Evolutionary conservation across 1,140 invertebrate species (phyloP).

Genomic region (Hycleus cichorii): DNA sequence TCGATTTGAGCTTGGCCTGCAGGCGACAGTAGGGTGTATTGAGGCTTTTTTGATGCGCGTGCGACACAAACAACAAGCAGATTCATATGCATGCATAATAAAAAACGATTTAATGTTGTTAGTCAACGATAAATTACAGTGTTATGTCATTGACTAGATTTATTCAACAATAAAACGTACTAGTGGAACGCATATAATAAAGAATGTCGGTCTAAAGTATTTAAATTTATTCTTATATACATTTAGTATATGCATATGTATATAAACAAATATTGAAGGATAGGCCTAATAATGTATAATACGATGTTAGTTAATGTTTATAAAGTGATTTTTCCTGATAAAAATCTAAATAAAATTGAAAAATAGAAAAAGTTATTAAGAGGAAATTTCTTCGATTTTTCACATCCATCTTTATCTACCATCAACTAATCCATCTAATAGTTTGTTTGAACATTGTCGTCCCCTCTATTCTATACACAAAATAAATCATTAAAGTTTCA

Average conservation of each 20-base stretch:
- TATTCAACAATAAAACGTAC: slow-evolving; percentile 14
- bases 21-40: too few species aligned
- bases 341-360: too few species aligned
- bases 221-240: slow-evolving; percentile 16
- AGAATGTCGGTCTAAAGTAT: slow-evolving; percentile 5
- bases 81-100: slow-evolving; percentile 16
- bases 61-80: neutral
- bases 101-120: slow-evolving; percentile 15
- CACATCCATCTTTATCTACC: too few species aligned
- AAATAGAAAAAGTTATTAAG: too few species aligned
- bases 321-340: too few species aligned
- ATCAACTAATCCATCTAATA: slow-evolving; percentile 3
- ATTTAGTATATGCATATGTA: too few species aligned
- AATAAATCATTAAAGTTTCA: slow-evolving; percentile 11
- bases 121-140: slow-evolving; percentile 12
- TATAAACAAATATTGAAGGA: slow-evolving; percentile 17
- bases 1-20: too few species aligned
- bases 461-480: neutral
- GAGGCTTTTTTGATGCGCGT: slow-evolving; percentile 4
- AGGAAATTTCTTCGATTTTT: too few species aligned
- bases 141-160: slow-evolving; percentile 15
- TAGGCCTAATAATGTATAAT: slow-evolving; percentile 19
- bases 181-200: slow-evolving; percentile 3
- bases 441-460: neutral
- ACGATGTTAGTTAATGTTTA: neutral